A percentile compares a stretch with the other conserved stretches of the same genome.
These are phyloP conservation scores for Drosophila engyochracea DNA, from an alignment of 2,888 invertebrate genomes.

Conservation along the genomic window DNA sequence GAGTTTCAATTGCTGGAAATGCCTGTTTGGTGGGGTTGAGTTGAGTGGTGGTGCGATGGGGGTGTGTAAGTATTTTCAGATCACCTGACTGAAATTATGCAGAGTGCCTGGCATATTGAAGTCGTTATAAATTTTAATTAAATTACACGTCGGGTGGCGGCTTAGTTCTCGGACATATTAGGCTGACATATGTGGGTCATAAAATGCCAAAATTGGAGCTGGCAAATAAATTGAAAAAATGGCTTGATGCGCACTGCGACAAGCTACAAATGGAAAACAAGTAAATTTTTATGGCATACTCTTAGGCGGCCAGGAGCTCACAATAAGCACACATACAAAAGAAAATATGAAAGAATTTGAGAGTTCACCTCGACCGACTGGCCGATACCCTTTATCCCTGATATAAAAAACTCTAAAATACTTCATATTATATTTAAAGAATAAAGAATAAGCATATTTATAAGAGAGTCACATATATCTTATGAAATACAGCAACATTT, in stretches of 20 bases:
- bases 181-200: constrained; percentile 64
- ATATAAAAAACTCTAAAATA: not conserved
- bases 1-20: constrained; percentile 14
- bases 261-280: constrained; percentile 60
- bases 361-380: not conserved
- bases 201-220: constrained; percentile 42
- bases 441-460: not conserved
- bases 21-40: not conserved
- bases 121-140: constrained; percentile 56
- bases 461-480: not conserved
- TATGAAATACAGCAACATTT: not conserved
- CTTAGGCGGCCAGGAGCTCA: constrained; percentile 33
- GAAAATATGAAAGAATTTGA: not conserved
- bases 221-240: constrained; percentile 48
- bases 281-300: constrained; percentile 65
- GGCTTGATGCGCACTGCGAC: constrained; percentile 60
- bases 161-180: constrained; percentile 54
- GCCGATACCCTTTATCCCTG: not conserved
- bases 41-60: not conserved
- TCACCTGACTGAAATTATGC: constrained; percentile 43
- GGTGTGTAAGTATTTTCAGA: constrained; percentile 11
- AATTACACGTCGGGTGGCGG: constrained; percentile 29
- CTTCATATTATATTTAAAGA: not conserved
- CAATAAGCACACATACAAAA: constrained; percentile 31
- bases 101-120: constrained; percentile 34